Evolutionary conservation across 2,113 vertebrate genomes (phyloP), one percentile per base, ranked within the genome.

Genomic region (Stigmatopora argus): DNA sequence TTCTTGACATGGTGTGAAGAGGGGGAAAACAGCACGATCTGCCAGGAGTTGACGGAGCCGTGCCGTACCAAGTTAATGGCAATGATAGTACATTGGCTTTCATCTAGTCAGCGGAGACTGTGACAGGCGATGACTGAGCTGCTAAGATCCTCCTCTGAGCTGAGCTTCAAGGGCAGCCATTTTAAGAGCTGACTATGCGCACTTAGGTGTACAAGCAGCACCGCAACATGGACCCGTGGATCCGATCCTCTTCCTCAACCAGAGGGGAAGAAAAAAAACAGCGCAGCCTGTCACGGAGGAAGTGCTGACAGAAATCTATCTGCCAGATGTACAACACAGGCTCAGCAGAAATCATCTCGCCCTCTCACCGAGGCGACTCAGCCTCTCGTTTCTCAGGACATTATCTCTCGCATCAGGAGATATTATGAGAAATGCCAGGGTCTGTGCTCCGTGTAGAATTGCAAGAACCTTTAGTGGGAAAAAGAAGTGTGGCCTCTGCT

Each of bases 221-320:
- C 79, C 92, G 92, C 92, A 95, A 98, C 92, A 97, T 97, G 94
- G 94, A 94, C 91, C 91, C 94, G 90, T 92, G 88, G 90, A 91
- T 90, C 88, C 91, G 88, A 92, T 90, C 88, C 86, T 86, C 85
- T 82, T 87, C 90, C 92, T 90, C 90, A 89, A 82, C 8, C 8
- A 49, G 89, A 83, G 19, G 41, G 89, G 82, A 62, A 61, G 41
- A 89, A 83, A 60, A 60, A 44, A 60, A 44, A 78, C 81, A 84
- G 81, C 10, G 78, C 86, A 72, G 85, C 62, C 79, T 89, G 87
- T 84, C 85, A 87, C 89, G 88, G 83, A 87, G 89, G 83, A 89
- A 83, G 86, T 89, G 91, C 87, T 87, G 86, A 87, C 88, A 90
- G 87, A 89, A 91, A 90, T 88, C 84, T 82, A 89, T 91, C 85